Base-by-base conservation (phyloP, 2,888 invertebrate species). In the Ochropacha duplaris region DNA sequence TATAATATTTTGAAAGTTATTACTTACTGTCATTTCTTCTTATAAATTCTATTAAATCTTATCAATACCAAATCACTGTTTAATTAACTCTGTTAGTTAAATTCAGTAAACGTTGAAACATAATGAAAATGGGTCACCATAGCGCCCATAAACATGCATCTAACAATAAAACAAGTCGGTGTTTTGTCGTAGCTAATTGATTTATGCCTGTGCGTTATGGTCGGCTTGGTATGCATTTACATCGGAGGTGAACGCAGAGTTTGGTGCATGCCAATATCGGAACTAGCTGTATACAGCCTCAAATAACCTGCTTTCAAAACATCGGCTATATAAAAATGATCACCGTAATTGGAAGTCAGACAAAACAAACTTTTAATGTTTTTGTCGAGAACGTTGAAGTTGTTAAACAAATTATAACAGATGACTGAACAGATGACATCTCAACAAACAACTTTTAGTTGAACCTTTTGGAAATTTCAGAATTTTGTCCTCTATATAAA, bases 141-240 rank as follows among this genome's bases (percentile, higher is more conserved):
- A 71, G 61, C 51, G 58, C 64, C 57, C 68, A 64, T 62, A 70
- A 62, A 71, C 66, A 22, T 52, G 52, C 31, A 60, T 58, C 61
- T 58, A 71, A 73, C 74, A 70, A 72, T 75, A 74, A 77, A 79
- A 78, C 77, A 70, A 72, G 69, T 68, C 70, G 66, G 72, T 72
- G 70, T 78, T 81, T 76, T 81, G 79, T 83, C 78, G 70, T 54
- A 59, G 59, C 70, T 84, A 81, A 85, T 84, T 83, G 81, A 85
- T 85, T 83, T 79, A 82, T 69, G 75, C 69, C 59, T 65, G 64
- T 64, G 66, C 59, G 64, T 72, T 66, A 63, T 59, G 60, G 62
- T 62, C 66, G 61, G 60, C 64, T 44, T 57, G 62, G 64, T 76
- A 72, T 71, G 71, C 72, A 71, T 68, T 63, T 57, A 60, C 56